Base-by-base conservation (phyloP, 1,140 invertebrate genomes). In the Ceratoteleas bidentatus region DNA sequence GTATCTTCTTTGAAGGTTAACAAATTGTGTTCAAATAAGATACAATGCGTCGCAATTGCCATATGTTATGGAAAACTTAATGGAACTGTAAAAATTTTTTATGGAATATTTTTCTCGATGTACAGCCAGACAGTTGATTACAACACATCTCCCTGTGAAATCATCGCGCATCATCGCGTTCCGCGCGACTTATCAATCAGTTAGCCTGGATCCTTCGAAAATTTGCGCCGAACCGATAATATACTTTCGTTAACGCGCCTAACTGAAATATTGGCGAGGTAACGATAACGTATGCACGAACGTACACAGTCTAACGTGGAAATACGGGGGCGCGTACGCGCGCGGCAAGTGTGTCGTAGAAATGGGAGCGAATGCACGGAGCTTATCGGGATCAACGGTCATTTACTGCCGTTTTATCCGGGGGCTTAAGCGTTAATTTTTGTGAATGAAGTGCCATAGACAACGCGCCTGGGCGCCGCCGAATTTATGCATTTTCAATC, bases 361-460 rank as follows among this genome's bases (percentile, higher is more conserved):
- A 83, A 83, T 81, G 81, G 73, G 49, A 82, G 85, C 74, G 82
- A 84, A 76, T 81, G 77, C 73, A 54, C 58, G 68, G 78, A 86
- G 87, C 86, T 88, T 89, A 89, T 62, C 84, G 79, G 88, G 88
- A 89, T 89, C 88, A 89, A 88, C 83, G 87, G 76, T 87, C 88
- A 88, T 89, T 89, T 87, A 85, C 84, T 85, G 75, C 75, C 70
- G 70, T 70, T 83, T 83, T 83, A 83, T 88, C 88, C 87, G 79
- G 15, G 85, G 85, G 84, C 79, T 88, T 89, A 88, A 87, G 78
- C 83, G 85, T 78, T 89, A 88, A 90, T 88, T 90, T 90, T 90
- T 89, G 81, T 83, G 81, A 83, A 83, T 83, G 74, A 83, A 83
- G 81, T 83, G 69, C 81, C 58, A 78, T 66, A 83, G 74, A 81